Evolutionary conservation across 2,888 invertebrate genomes (phyloP).

Genomic region (Petrolisthes manimaculis): DNA sequence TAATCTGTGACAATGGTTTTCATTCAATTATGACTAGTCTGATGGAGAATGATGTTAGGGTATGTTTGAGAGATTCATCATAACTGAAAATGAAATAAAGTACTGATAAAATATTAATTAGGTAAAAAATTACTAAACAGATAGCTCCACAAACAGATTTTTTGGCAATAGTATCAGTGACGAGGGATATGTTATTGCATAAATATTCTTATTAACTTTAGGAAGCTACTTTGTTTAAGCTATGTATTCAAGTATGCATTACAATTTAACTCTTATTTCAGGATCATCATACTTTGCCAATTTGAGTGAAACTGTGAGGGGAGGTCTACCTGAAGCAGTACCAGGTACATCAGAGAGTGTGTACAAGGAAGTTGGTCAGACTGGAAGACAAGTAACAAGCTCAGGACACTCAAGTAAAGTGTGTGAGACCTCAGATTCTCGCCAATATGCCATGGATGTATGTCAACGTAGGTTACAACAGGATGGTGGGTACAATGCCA

Average conservation of each 20-base stretch:
- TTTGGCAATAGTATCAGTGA: too few relatives aligned
- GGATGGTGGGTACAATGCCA: constrained; percentile 32
- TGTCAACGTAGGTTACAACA: constrained; percentile 39
- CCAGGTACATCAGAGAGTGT: constrained; percentile 36
- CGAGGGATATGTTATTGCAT: too few relatives aligned
- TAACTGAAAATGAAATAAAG: too few relatives aligned
- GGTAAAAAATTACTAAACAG: too few relatives aligned
- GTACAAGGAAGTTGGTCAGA: constrained; percentile 38
- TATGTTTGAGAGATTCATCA: too few relatives aligned
- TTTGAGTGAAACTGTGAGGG: constrained; percentile 48
- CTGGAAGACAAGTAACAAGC: constrained; percentile 25
- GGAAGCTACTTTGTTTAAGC: neutral
- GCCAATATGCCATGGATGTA: constrained; percentile 42
- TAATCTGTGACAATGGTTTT: too few relatives aligned
- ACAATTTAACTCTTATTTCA: constrained; percentile 2
- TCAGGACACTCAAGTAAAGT: constrained; percentile 23
- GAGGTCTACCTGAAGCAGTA: constrained; percentile 37
- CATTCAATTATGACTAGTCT: too few relatives aligned
- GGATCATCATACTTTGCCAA: constrained; percentile 51
- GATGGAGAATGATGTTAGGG: too few relatives aligned
- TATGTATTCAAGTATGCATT: neutral
- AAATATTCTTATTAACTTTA: neutral
- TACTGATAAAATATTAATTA: too few relatives aligned
- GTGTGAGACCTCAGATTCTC: constrained; percentile 30
- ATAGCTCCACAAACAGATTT: too few relatives aligned